A percentile compares a stretch with the other conserved stretches of the same genome.
phyloP scores from a whole-genome alignment of 2,113 vertebrate species.

The Bostrychus sinensis region DNA sequence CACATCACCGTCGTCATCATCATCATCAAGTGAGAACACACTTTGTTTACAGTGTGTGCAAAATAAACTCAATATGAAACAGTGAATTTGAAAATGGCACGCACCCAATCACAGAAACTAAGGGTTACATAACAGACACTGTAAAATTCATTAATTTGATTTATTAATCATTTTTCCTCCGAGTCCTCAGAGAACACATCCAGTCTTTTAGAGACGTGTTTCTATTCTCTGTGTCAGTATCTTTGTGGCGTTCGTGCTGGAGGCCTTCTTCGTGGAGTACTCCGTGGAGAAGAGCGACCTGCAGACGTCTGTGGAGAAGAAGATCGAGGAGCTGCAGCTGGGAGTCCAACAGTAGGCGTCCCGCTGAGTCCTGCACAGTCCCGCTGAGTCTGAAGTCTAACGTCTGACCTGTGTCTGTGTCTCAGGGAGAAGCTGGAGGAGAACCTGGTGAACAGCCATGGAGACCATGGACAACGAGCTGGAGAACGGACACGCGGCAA shows the following conservation, averaged over 20 bases:
- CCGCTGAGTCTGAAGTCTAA: too few relatives aligned
- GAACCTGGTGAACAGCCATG: constrained; percentile 81
- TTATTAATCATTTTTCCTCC: too few relatives aligned
- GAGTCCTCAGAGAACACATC: too few relatives aligned
- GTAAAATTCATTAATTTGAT: too few relatives aligned
- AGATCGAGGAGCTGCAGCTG: constrained; percentile 91
- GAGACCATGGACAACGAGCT: constrained; percentile 78
- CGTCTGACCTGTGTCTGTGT: neutral
- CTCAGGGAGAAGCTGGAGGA: constrained; percentile 80
- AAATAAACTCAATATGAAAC: too few relatives aligned
- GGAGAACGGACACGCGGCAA: constrained; percentile 31
- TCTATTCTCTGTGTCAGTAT: constrained; percentile 79
- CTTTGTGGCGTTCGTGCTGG: constrained; percentile 91
- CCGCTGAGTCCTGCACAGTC: neutral
- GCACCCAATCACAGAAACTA: too few relatives aligned
- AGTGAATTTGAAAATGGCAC: too few relatives aligned
- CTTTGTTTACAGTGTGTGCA: too few relatives aligned
- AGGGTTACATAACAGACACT: too few relatives aligned
- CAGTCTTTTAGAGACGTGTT: too few relatives aligned
- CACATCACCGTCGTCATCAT: constrained; percentile 91
- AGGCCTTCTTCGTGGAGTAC: constrained; percentile 95
- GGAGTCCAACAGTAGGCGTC: constrained; percentile 81
- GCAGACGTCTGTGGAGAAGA: constrained; percentile 91
- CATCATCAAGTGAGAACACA: constrained; percentile 89
- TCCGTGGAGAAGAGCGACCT: constrained; percentile 89